phyloP scores from a whole-genome alignment of 2,113 vertebrate species.

The Etia nguti region DNA sequence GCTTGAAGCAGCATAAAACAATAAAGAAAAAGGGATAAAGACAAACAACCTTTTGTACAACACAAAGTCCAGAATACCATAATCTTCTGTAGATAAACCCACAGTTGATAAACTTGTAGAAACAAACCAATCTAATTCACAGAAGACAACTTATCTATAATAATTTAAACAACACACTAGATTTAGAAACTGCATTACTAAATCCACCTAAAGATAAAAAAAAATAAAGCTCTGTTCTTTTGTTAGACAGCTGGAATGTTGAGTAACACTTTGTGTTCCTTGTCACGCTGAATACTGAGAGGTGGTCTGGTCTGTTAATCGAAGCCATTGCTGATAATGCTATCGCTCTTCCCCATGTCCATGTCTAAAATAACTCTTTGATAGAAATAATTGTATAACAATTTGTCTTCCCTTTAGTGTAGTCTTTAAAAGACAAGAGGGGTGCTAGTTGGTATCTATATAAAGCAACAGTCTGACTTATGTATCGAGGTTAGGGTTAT shows the following conservation, averaged over 20 bases:
- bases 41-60: background rate
- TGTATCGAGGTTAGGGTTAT: background rate
- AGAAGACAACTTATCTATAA: conserved; percentile 16
- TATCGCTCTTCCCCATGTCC: conserved; percentile 11
- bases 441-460: background rate
- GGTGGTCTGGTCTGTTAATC: conserved; percentile 24
- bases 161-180: conserved; percentile 9
- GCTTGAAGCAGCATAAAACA: background rate
- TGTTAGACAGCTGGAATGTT: background rate
- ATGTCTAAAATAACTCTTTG: background rate
- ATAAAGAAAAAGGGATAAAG: background rate
- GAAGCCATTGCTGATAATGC: conserved; percentile 15
- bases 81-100: background rate
- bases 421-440: background rate
- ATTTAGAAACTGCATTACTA: conserved; percentile 31
- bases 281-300: background rate
- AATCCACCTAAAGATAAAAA: conserved; percentile 34
- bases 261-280: background rate
- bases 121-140: background rate
- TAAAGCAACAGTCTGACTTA: background rate
- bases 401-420: background rate
- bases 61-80: background rate
- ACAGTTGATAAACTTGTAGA: background rate
- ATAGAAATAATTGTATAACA: background rate
- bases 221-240: background rate